Base-by-base conservation (phyloP, 2,888 invertebrate species). In the Drosophila robusta region DNA sequence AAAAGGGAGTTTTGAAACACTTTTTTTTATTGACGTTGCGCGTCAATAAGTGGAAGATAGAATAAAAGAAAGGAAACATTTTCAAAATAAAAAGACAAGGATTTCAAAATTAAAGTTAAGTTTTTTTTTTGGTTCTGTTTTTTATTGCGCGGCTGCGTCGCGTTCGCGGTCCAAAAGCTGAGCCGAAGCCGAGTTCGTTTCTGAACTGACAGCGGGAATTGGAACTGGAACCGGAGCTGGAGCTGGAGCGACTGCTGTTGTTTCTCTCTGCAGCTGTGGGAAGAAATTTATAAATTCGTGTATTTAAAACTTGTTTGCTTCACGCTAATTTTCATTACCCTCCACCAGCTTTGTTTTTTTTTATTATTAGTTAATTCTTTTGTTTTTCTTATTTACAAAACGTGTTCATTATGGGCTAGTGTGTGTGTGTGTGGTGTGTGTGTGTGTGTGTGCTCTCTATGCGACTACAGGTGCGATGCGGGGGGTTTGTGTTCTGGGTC, bases 341-440 rank as follows among this genome's bases (percentile, higher is more conserved):
- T 58, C 44, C 70, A 80, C 86, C 83, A 69, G 38, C 34, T 41
- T 57, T 34, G 11, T 57, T 39, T 36, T 45, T 55, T 46, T 41
- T 70, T 60, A 32, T 47, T 57, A 55, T 50, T 52, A 78, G 70
- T 80, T 52, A 39, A 50, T 66, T 55, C 36, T 36, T 68, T 55
- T 42, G 12, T 12, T 56, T 54, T 41, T 79, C 62, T 70, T 75
- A 87, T 83, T 85, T 83, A 83, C 88, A 82, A 63, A 69, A 75
- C 64, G 64, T 70, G 67, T 70, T 56, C 44, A 80, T 69, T 71
- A 78, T 76, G 66, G 50, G 58, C 70, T 87, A 68, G 47, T 71
- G 69, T 60, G 51, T 56, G 58, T 67, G 51, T 51, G 62, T 32
- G 39, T 65, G 54, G 51, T 56, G 46, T 29, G 62, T 44, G 42